These are phyloP conservation scores for Actinernus sp. DNA, from an alignment of 92 coral and sea anemone genomes.

Conservation along the genomic window DNA sequence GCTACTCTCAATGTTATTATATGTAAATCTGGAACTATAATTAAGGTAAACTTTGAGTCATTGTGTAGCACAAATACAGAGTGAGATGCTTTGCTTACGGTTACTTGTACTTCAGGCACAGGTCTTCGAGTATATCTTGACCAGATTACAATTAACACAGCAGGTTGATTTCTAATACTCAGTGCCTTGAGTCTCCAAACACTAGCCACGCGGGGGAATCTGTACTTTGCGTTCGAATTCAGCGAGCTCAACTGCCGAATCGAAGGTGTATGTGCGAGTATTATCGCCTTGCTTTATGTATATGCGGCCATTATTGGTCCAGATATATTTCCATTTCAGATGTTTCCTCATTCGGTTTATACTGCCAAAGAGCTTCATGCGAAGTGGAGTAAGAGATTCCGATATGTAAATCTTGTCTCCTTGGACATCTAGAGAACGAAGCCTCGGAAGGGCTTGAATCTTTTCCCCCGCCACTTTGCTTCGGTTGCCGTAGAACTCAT, in stretches of 20 bases:
- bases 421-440: neutral
- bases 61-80: too few species aligned
- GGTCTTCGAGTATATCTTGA: too few species aligned
- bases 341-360: conserved; percentile 12
- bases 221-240: neutral
- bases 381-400: conserved; percentile 33
- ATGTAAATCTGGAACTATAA: too few species aligned
- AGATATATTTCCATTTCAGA: conserved; percentile 32
- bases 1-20: too few species aligned
- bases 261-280: neutral
- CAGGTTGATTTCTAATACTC: too few species aligned
- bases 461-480: conserved; percentile 22
- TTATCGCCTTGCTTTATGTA: conserved; percentile 33
- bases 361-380: conserved; percentile 23
- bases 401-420: conserved; percentile 19
- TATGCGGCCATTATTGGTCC: conserved; percentile 49
- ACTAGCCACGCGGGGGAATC: too few species aligned
- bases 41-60: too few species aligned
- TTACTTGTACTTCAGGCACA: too few species aligned
- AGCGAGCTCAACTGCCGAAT: neutral
- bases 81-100: too few species aligned
- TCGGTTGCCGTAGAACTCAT: conserved; percentile 26
- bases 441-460: neutral
- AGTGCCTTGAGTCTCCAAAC: too few species aligned
- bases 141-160: too few species aligned